phyloP scores from a whole-genome alignment of 2,113 vertebrate species.

The Pipa parva region DNA sequence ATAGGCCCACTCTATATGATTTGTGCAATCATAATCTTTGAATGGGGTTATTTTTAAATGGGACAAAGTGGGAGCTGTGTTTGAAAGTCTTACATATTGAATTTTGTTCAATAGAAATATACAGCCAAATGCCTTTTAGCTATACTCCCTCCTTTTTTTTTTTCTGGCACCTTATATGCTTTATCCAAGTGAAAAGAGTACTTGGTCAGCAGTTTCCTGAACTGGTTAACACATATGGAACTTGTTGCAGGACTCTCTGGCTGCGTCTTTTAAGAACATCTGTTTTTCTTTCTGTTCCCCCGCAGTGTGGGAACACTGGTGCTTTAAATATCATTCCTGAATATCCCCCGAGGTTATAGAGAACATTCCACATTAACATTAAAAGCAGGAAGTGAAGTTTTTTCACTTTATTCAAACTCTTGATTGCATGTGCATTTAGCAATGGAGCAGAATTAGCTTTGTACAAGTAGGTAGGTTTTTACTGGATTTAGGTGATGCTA shows the following conservation, averaged over 20 bases:
- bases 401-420: constrained; percentile 18
- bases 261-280: constrained; percentile 34
- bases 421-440: not conserved
- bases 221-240: constrained; percentile 26
- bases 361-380: constrained; percentile 42
- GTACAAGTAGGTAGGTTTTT: too few species aligned
- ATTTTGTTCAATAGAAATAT: not conserved
- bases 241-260: constrained; percentile 27
- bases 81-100: not conserved
- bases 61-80: too few species aligned
- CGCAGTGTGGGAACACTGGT: constrained; percentile 41
- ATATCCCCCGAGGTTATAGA: constrained; percentile 27
- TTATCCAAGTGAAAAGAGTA: not conserved
- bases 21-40: too few species aligned
- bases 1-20: too few species aligned
- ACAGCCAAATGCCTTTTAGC: not conserved
- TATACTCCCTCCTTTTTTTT: too few species aligned
- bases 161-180: not conserved
- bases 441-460: too few species aligned
- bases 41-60: too few species aligned
- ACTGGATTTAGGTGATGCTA: too few species aligned
- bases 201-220: not conserved
- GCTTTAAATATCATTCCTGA: constrained; percentile 42
- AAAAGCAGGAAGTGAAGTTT: constrained; percentile 33
- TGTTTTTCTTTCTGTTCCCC: constrained; percentile 40